A percentile compares a stretch with the other conserved stretches of the same genome.
Conservation (phyloP, 2,113 vertebrate species). For the Chloebia gouldiae region DNA sequence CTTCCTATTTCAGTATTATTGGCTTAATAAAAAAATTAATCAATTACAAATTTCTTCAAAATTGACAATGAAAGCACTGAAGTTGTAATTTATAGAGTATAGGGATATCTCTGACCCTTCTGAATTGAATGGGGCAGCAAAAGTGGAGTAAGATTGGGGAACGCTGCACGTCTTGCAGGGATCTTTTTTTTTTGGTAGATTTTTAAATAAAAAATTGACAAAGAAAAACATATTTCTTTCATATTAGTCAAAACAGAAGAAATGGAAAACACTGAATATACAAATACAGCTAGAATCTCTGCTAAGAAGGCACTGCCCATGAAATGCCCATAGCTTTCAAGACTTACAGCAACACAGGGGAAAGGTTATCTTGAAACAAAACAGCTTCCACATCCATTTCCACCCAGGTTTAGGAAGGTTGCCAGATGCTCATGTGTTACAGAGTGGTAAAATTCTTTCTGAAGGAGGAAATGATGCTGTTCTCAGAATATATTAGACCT, state of each 20-base stretch:
- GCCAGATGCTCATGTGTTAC: neutral
- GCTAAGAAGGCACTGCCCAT: neutral
- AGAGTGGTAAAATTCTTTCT: neutral
- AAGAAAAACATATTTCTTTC: neutral
- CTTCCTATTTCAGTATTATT: neutral
- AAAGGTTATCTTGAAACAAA: neutral
- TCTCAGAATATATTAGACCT: neutral
- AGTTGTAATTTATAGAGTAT: neutral
- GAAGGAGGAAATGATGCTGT: neutral
- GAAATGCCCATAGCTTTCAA: neutral
- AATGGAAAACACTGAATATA: neutral
- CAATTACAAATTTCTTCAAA: neutral
- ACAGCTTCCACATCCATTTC: neutral
- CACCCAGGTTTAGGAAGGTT: neutral
- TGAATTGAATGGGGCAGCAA: neutral
- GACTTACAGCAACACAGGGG: neutral
- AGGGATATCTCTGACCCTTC: neutral
- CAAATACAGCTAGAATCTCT: neutral
- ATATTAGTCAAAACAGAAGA: neutral
- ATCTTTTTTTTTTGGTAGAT: neutral
- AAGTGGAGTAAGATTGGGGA: neutral
- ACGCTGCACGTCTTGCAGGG: neutral
- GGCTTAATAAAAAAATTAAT: neutral
- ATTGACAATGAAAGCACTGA: neutral
- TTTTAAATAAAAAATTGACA: neutral